Evolutionary conservation across 2,797 vertebrate genomes (phyloP).

Genomic region (Epinephelus coioides): DNA sequence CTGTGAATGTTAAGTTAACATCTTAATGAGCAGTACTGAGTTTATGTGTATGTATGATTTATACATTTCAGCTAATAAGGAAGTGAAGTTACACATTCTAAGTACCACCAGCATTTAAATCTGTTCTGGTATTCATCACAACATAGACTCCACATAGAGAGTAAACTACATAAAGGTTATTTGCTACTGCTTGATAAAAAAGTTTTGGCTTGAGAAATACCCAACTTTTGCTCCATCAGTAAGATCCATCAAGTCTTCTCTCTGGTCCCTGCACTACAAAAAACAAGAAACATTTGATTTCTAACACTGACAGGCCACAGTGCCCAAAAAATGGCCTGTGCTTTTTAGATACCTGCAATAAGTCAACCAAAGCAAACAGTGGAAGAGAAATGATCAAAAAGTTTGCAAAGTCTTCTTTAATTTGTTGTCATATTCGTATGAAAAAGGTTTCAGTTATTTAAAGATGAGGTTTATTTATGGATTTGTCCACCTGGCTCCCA

Average conservation of each 20-base stretch:
- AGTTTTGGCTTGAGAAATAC: not conserved
- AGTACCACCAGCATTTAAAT: no score
- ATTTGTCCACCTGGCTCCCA: slow-evolving; percentile 20
- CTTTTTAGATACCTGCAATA: slow-evolving; percentile 20
- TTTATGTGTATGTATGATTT: no score
- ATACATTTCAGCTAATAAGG: no score
- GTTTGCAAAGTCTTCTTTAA: not conserved
- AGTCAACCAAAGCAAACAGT: slow-evolving; percentile 13
- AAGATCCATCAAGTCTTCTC: not conserved
- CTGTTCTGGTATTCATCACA: no score
- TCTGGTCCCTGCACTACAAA: slow-evolving; percentile 19
- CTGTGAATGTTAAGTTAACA: not conserved
- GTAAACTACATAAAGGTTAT: not conserved
- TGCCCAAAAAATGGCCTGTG: not conserved
- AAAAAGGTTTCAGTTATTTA: slow-evolving; percentile 42
- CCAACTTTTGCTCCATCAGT: not conserved
- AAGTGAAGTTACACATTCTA: no score
- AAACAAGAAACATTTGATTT: slow-evolving; percentile 31
- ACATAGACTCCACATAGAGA: not conserved
- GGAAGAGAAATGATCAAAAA: slow-evolving; percentile 27
- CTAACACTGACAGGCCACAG: not conserved
- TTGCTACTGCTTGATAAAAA: not conserved
- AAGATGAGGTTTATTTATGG: slow-evolving; percentile 46
- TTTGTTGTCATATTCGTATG: slow-evolving; percentile 32
- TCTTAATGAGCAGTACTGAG: no score